Evolutionary conservation across 2,888 invertebrate species (phyloP).

Genomic region (Sepioteuthis lessoniana): DNA sequence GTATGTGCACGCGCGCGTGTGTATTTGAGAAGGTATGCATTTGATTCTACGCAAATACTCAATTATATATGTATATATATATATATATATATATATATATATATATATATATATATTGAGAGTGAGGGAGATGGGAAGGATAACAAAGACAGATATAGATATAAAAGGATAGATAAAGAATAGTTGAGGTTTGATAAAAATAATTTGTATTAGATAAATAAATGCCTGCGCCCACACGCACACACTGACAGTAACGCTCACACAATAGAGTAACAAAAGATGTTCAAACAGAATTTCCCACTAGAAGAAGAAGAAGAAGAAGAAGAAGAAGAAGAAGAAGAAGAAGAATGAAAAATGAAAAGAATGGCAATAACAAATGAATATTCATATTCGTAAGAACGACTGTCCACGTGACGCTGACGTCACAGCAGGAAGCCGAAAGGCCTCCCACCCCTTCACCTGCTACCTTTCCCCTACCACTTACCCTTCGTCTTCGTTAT

Average conservation of each 20-base stretch:
- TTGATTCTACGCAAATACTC: too few species aligned
- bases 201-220: neutral
- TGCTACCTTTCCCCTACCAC: neutral
- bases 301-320: neutral
- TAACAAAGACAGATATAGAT: too few species aligned
- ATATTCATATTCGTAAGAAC: neutral
- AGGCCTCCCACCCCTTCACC: neutral
- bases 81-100: too few species aligned
- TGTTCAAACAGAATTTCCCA: neutral
- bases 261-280: neutral
- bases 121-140: too few species aligned
- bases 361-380: too few species aligned
- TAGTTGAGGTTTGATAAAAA: neutral
- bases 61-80: too few species aligned
- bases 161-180: neutral
- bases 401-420: neutral
- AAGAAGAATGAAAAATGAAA: neutral
- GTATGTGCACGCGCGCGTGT: too few species aligned
- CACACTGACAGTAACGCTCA: neutral
- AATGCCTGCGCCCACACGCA: neutral
- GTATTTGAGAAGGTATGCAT: too few species aligned
- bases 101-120: too few species aligned
- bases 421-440: slow-evolving; percentile 23
- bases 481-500: neutral
- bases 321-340: neutral